Evolutionary conservation across 2,797 vertebrate species (phyloP).

Genomic region (Platyrinchus mystaceus): DNA sequence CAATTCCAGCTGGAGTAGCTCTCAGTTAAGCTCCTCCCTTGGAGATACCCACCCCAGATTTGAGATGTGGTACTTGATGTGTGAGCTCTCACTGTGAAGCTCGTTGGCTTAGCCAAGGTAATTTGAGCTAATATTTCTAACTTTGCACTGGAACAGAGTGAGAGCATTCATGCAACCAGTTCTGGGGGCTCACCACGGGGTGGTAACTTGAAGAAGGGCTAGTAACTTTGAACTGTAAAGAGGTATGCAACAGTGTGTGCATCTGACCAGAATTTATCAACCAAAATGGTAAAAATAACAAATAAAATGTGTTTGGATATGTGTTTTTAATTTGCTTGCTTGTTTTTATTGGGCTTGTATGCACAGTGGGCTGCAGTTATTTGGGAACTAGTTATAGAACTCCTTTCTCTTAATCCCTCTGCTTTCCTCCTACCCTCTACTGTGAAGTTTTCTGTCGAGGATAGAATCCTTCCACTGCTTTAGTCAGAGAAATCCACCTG

Average conservation of each 20-base stretch:
- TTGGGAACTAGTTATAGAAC: not conserved
- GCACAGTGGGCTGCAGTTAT: not conserved
- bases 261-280: not conserved
- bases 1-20: not conserved
- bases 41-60: not conserved
- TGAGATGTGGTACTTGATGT: not conserved
- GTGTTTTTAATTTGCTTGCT: constrained; percentile 1
- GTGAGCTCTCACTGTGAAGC: not conserved
- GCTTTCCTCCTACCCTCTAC: not conserved
- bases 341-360: not conserved
- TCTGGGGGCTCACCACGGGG: not conserved
- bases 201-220: not conserved
- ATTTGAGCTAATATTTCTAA: constrained; percentile 41
- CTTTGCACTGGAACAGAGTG: not conserved
- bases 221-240: not conserved
- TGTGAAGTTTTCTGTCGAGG: not conserved
- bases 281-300: not conserved
- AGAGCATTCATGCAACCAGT: not conserved
- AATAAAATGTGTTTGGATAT: not conserved
- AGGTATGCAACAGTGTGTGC: not conserved
- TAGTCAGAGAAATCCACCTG: not conserved
- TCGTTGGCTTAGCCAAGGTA: not conserved
- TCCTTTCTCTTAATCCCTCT: not conserved
- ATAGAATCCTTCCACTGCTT: not conserved
- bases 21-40: not conserved